Evolutionary conservation across 1,140 invertebrate species (phyloP).

Genomic region (Tetramorium alpestre): DNA sequence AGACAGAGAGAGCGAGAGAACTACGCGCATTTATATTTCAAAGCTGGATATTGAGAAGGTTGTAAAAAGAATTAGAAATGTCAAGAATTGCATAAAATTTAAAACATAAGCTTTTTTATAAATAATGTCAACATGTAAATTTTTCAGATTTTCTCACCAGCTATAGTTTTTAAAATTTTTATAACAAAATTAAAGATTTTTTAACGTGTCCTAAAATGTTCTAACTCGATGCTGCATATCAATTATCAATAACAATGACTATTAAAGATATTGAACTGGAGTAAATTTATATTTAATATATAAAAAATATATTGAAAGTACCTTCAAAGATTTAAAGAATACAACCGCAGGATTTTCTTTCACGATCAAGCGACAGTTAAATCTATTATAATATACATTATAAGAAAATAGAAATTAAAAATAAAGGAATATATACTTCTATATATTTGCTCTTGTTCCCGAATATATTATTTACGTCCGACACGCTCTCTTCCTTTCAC

Average conservation of each 20-base stretch:
- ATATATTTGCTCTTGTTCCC: neutral
- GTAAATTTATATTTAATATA: too few relatives aligned
- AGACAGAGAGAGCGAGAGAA: neutral
- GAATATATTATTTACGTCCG: neutral
- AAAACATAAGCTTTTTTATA: neutral
- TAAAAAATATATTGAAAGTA: too few relatives aligned
- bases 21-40: neutral
- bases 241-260: too few relatives aligned
- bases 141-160: neutral
- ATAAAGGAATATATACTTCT: neutral
- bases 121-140: too few relatives aligned
- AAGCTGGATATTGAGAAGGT: neutral
- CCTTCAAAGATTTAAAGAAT: too few relatives aligned
- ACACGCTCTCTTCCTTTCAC: neutral
- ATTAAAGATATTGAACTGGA: too few relatives aligned
- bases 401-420: neutral
- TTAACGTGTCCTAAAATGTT: too few relatives aligned
- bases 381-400: neutral
- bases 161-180: too few relatives aligned
- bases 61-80: neutral
- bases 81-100: neutral
- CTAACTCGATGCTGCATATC: too few relatives aligned
- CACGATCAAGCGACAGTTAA: neutral
- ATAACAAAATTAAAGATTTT: too few relatives aligned
- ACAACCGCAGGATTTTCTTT: too few relatives aligned